phyloP scores from a whole-genome alignment of 2,797 vertebrate species.

The Gallirallus australis region DNA sequence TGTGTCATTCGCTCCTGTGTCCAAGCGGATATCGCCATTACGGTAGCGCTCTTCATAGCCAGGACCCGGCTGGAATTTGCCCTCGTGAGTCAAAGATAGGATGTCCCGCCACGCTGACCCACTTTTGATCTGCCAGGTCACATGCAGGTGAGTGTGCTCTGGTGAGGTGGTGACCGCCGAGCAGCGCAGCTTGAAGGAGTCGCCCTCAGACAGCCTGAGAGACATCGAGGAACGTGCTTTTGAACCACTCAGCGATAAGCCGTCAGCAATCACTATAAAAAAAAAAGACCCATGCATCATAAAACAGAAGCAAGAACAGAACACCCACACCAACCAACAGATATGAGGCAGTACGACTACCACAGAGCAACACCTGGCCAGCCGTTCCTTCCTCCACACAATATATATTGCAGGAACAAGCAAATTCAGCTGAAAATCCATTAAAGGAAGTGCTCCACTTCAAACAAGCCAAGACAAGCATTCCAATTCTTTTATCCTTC shows the following conservation, averaged over 20 bases:
- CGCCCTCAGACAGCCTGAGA: conserved; percentile 82
- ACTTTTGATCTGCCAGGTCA: conserved; percentile 85
- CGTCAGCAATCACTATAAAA: conserved; percentile 87
- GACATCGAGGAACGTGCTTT: conserved; percentile 15
- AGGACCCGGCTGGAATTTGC: conserved; percentile 77
- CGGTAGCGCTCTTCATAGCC: conserved; percentile 82
- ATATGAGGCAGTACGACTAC: background rate
- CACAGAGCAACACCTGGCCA: background rate
- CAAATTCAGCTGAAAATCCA: conserved; percentile 25
- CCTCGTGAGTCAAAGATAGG: conserved; percentile 86
- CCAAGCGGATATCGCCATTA: conserved; percentile 84
- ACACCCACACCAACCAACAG: background rate
- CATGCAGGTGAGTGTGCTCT: conserved; percentile 87
- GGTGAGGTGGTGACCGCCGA: conserved; percentile 77
- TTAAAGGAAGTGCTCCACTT: background rate
- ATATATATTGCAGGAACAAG: background rate
- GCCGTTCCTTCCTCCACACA: background rate
- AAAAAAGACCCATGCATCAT: background rate
- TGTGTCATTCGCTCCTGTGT: conserved; percentile 78
- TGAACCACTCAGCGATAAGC: conserved; percentile 80
- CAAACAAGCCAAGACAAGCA: conserved; percentile 2
- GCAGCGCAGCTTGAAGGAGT: conserved; percentile 87
- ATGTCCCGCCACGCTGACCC: conserved; percentile 70
- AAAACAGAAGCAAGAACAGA: background rate
- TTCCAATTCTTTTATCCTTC: background rate